Conservation (phyloP, 2,113 vertebrate genomes). For the Leptobrachium leishanense region DNA sequence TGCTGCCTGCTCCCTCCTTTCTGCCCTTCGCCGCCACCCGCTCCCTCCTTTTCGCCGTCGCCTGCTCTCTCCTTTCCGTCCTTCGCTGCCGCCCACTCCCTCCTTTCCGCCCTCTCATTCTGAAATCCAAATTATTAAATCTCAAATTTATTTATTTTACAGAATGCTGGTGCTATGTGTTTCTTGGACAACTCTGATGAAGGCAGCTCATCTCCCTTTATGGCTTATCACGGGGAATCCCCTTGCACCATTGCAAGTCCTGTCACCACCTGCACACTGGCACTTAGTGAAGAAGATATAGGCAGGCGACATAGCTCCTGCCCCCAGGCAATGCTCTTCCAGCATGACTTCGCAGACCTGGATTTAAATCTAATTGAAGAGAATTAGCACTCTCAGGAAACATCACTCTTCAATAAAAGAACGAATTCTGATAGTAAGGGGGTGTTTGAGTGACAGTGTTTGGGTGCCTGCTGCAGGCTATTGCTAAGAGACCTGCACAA, state of each 20-base stretch:
- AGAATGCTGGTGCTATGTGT: constrained; percentile 69
- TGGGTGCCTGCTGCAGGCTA: constrained; percentile 32
- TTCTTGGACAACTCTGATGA: constrained; percentile 64
- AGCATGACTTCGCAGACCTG: constrained; percentile 79
- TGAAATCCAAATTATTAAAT: background rate
- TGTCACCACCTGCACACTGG: constrained; percentile 71
- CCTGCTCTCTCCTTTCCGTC: too few species aligned
- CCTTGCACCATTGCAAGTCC: constrained; percentile 73
- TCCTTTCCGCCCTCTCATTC: too few species aligned
- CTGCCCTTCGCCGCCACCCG: too few species aligned
- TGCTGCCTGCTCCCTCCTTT: too few species aligned
- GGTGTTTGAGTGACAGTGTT: constrained; percentile 35
- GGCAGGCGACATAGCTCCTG: constrained; percentile 58
- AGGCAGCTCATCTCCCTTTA: constrained; percentile 65
- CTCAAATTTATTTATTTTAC: constrained; percentile 50
- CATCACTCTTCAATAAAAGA: constrained; percentile 29
- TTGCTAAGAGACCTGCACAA: constrained; percentile 35
- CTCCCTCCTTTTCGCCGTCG: too few species aligned
- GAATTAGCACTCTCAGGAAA: constrained; percentile 69
- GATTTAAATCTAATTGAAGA: constrained; percentile 83
- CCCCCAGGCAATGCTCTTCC: constrained; percentile 74
- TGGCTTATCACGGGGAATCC: constrained; percentile 64
- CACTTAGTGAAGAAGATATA: constrained; percentile 71
- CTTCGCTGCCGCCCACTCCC: too few species aligned
- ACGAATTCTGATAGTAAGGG: constrained; percentile 21